A percentile compares a stretch with the other conserved stretches of the same genome.
Evolutionary conservation across 2,797 vertebrate genomes (phyloP).

Genomic region (Geotrypetes seraphini): DNA sequence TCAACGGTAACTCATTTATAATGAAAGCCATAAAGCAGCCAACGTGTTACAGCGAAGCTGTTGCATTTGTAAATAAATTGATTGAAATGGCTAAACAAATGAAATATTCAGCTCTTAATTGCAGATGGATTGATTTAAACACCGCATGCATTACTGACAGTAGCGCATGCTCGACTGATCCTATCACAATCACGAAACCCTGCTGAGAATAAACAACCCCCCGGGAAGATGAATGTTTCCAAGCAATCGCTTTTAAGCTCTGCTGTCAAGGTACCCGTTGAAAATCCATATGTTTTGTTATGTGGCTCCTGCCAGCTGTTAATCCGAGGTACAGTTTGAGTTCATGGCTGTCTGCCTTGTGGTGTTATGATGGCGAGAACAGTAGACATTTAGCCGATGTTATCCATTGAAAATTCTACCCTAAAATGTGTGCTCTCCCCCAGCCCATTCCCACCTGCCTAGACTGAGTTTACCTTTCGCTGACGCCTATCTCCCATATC

Average conservation of each 20-base stretch:
- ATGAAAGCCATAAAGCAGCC: constrained; percentile 9
- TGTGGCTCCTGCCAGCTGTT: too few relatives aligned
- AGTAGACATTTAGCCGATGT: too few relatives aligned
- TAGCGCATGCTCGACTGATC: constrained; percentile 27
- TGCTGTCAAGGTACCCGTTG: constrained; percentile 18
- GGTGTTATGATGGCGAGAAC: too few relatives aligned
- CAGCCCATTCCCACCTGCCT: too few relatives aligned
- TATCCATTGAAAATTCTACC: too few relatives aligned
- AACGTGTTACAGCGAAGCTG: constrained; percentile 26
- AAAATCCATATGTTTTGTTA: background rate
- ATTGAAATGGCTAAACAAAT: constrained; percentile 29
- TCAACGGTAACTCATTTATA: constrained; percentile 26
- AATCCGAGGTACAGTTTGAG: too few relatives aligned
- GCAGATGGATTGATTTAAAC: constrained; percentile 32
- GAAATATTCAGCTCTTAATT: constrained; percentile 43
- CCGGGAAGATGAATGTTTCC: constrained; percentile 26
- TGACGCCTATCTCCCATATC: too few relatives aligned
- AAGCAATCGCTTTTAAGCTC: constrained; percentile 22
- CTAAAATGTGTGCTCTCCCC: too few relatives aligned
- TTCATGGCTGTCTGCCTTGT: too few relatives aligned
- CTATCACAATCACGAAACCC: constrained; percentile 25
- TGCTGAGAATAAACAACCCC: constrained; percentile 35
- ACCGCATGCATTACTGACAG: constrained; percentile 27
- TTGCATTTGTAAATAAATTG: constrained; percentile 13
- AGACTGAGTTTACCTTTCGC: too few relatives aligned